Percentiles rank a stretch among this genome's conserved stretches.
phyloP scores from a whole-genome alignment of 2,888 invertebrate species.

The Erebia aethiops region DNA sequence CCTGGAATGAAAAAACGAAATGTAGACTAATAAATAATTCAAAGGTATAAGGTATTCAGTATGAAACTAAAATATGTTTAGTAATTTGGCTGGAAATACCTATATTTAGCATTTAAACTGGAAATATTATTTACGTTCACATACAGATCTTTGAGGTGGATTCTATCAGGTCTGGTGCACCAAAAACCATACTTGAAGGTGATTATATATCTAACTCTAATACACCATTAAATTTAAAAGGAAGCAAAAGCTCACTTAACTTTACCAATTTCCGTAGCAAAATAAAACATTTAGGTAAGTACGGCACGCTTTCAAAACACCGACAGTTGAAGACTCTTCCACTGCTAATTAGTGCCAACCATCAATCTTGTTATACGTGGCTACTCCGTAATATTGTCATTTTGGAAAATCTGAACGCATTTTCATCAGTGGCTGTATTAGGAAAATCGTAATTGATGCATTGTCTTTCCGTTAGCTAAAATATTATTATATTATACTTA shows the following conservation, averaged over 20 bases:
- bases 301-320: conserved; percentile 44
- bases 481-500: too few species aligned
- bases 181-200: too few species aligned
- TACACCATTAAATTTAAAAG: background rate
- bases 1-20: too few species aligned
- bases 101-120: too few species aligned
- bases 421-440: background rate
- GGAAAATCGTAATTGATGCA: conserved; percentile 2
- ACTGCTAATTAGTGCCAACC: conserved; percentile 60
- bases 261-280: conserved; percentile 18
- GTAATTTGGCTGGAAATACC: too few species aligned
- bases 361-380: conserved; percentile 56
- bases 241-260: conserved; percentile 4
- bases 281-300: conserved; percentile 16
- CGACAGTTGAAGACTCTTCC: conserved; percentile 64
- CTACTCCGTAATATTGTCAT: conserved; percentile 11
- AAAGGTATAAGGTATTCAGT: too few species aligned
- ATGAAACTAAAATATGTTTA: too few species aligned
- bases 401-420: conserved; percentile 2
- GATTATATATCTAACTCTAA: background rate
- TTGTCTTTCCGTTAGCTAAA: background rate
- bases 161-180: too few species aligned
- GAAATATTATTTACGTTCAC: too few species aligned
- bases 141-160: too few species aligned
- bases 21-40: background rate